Base-by-base conservation (phyloP, 2,888 invertebrate species). In the Hydrotaea cyrtoneurina region DNA sequence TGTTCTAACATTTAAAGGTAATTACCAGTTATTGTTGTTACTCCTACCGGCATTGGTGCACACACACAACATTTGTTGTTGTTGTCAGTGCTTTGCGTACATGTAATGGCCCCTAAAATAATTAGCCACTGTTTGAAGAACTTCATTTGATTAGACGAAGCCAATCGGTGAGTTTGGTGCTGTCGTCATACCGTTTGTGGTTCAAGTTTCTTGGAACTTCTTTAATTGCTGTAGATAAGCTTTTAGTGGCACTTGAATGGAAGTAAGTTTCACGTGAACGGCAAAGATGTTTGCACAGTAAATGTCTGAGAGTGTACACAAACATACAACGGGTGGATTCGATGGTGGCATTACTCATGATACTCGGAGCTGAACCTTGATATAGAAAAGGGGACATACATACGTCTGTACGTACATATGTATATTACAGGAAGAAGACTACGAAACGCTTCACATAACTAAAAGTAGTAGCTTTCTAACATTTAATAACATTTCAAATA, bases 111-210 rank as follows among this genome's bases (percentile, higher is more conserved):
- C 75, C 75, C 78, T 81, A 81, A 76, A 75, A 84, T 78, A 84
- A 84, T 84, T 84, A 84, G 81, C 81, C 84, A 81, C 75, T 71
- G 81, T 84, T 80, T 57, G 55, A 59, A 59, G 59, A 59, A 59
- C 26, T 59, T 4, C 26, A 57, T 57, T 57, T 57, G 57, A 57
- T 23, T 21, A 23, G 57, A 23, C 23, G 57, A 15, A 57, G 23
- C 50, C 15, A 50, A 50, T 2, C 50, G n/a, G 13, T 50, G 3
- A 15, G 13, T 50, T 2, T n/a, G n/a, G 7, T n/a, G 31, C 31
- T 31, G 50, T 50, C 39, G 11, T 4, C 50, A 50, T 50, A n/a
- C 2, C 15, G 50, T 15, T 50, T 50, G 50, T n/a, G 1, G 50
- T 13, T n/a, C 50, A n/a, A 15, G n/a, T 15, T 72, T 75, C 72